Evolutionary conservation across 2,888 invertebrate genomes (phyloP), one percentile per base, ranked within the genome.

Genomic region (Globia sparganii): DNA sequence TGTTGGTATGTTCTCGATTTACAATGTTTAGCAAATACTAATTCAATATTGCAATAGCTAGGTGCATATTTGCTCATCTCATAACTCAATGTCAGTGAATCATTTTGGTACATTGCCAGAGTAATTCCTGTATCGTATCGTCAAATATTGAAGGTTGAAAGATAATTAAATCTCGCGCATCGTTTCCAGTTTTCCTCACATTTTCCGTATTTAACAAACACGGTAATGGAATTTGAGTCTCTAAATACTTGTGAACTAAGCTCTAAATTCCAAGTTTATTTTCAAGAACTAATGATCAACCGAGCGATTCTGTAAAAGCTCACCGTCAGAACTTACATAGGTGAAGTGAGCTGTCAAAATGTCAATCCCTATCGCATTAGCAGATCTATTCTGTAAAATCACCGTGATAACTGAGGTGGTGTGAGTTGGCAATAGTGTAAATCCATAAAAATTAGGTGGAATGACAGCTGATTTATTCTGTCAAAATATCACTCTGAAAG

Each of bases 121-220:
- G 37, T 66, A 49, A 72, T 59, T 31, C 15, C 25, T 31, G 43
- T 66, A 80, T 61, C 46, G 62, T 46, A 76, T 72, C 56, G 18
- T 75, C 34, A 34, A 69, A 68, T 61, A 62, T 71, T 78, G 53
- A 58, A 68, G 49, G 25, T 25, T 25, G 34, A 28, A 53, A 64
- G 3, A 62, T 78, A 72, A 77, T 81, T 77, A 67, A 72, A 72
- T 56, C 69, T 69, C 15, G 21, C 53, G 37, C 64, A 65, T 59
- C 37, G 37, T 59, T 67, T 15, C 8, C 34, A 65, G 46, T 34
- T 66, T 40, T n/a, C 43, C 31, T n/a, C 43, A 31, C 69, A 77
- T 77, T 77, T 80, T 77, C 49, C 46, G 28, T 75, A 80, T 75
- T 66, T 79, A 70, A 64, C 77, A 72, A 80, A 72, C 68, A 72